Evolutionary conservation across 2,797 vertebrate genomes (phyloP), one percentile per base, ranked within the genome.

Genomic region (Aldrovandia affinis): DNA sequence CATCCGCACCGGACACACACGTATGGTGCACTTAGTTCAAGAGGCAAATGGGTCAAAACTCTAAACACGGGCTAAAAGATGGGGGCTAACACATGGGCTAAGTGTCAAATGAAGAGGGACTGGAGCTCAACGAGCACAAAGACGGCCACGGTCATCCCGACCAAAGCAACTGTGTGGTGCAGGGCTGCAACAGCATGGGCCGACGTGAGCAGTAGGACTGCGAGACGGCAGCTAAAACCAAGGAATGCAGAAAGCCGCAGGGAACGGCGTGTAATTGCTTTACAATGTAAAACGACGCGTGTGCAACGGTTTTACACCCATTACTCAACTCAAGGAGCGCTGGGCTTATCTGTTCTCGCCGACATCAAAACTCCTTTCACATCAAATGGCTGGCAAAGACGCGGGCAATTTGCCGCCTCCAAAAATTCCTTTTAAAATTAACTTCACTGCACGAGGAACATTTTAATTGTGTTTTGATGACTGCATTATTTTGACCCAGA

Each of bases 1-100:
- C 57, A 14, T 36, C 68, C 82, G 84, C 57, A 78, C 68, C 65
- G 80, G 44, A 85, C 61, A 61, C 81, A 83, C 55, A 20, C 55
- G 22, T 8, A 73, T 4, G 1, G 0, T 6, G 9, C 33, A 39
- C 68, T 39, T 22, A 22, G 20, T 3, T 22, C 63, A 42, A 12
- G 5, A 73, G 33, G 36, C 63, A 14, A 33, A 33, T 10, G 28
- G 63, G 63, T n/a, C n/a, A n/a, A n/a, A n/a, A n/a, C n/a, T n/a
- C n/a, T n/a, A n/a, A n/a, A n/a, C n/a, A n/a, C n/a, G n/a, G n/a
- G n/a, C n/a, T n/a, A n/a, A n/a, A n/a, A n/a, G n/a, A n/a, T n/a
- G n/a, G n/a, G n/a, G n/a, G n/a, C n/a, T n/a, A 65, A 1, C 1
- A 2, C 63, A 10, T 2, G 0, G 28, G n/a, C 63, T 12, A 12